Conservation (phyloP, 1,140 invertebrate genomes). For the Solenopsis invicta region DNA sequence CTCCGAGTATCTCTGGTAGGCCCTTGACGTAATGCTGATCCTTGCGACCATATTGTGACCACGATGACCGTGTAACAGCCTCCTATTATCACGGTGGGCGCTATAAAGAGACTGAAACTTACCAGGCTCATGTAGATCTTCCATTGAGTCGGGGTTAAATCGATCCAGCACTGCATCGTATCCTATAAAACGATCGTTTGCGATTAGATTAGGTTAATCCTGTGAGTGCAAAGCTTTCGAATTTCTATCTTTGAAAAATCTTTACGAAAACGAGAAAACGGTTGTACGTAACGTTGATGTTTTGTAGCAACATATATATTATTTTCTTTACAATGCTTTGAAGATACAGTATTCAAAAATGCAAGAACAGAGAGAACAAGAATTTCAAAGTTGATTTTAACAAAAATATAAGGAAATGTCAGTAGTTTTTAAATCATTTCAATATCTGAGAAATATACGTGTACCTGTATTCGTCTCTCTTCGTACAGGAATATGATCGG, state of each 20-base stretch:
- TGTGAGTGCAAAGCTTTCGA: not conserved
- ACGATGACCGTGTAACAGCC: constrained; percentile 97
- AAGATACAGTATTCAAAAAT: not conserved
- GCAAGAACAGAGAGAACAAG: too few species aligned
- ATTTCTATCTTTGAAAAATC: not conserved
- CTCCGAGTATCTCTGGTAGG: constrained; percentile 88
- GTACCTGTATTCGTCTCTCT: constrained; percentile 92
- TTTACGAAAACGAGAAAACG: not conserved
- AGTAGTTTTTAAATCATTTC: not conserved
- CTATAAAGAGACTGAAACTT: constrained; percentile 93
- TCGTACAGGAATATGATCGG: constrained; percentile 95
- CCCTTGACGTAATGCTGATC: constrained; percentile 86
- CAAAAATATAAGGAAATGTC: not conserved
- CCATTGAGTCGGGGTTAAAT: constrained; percentile 93
- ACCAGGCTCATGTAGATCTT: constrained; percentile 96
- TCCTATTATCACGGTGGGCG: constrained; percentile 96
- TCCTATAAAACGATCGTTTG: constrained; percentile 86
- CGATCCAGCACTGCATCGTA: constrained; percentile 96
- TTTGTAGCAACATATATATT: not conserved
- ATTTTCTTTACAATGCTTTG: not conserved
- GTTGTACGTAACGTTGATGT: not conserved
- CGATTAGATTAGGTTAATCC: constrained; percentile 46
- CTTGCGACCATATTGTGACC: constrained; percentile 95
- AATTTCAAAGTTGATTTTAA: constrained; percentile 2
- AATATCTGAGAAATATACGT: not conserved